Evolutionary conservation across 1,140 invertebrate species (phyloP), one percentile per base, ranked within the genome.

Genomic region (Acromyrmex echinatior): DNA sequence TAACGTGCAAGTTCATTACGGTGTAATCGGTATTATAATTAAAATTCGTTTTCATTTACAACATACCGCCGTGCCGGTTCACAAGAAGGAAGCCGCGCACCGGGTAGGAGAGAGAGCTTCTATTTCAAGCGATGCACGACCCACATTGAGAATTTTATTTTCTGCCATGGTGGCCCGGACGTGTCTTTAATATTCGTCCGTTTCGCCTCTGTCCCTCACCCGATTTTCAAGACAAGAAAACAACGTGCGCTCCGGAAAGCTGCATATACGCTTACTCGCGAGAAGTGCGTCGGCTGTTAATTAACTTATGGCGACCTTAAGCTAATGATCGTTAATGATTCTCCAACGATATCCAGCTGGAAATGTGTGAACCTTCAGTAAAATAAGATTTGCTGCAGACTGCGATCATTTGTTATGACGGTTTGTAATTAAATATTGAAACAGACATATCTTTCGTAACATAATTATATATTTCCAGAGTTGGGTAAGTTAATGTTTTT

Each of bases 71-170:
- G 73, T 16, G 74, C 28, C 18, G 63, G 35, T 45, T 68, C 39
- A 70, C 21, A 58, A 90, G 31, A 45, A 90, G 31, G 63, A 68
- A 86, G 45, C 73, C 16, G 28, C n/a, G 25, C 31, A 53, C 51
- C 56, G 53, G 78, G 66, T 49, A 56, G n/a, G 14, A 65, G 84
- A 79, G 35, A n/a, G 10, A 5, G 62, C 58, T 92, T 90, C 93
- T 93, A 92, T 93, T 92, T 93, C 82, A 89, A 88, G 86, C 91
- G 18, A 71, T 86, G 85, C 66, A 86, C 92, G 93, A 92, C 93
- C 93, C 92, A 94, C 93, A 94, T 94, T 60, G 87, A 93, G 90
- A 92, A 93, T 92, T 93, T 93, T 93, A 92, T 93, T 93, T 93
- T 89, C 77, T 86, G 79, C 76, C 71, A 62, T 82, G 73, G 31